These are phyloP conservation scores for Anthopleura sola DNA, from an alignment of 64 coral and sea anemone species.

Conservation along the genomic window DNA sequence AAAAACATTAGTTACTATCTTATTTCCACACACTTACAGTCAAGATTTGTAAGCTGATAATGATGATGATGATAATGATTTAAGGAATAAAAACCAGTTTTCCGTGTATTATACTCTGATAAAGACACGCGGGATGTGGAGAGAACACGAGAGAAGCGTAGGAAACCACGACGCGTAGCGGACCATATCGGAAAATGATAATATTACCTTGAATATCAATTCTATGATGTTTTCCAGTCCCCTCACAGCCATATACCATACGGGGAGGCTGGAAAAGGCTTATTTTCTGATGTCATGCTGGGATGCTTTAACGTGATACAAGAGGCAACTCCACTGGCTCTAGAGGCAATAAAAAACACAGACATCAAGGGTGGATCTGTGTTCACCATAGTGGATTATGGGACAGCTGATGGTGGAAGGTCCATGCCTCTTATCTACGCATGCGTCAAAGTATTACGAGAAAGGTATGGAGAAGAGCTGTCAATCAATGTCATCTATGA, in stretches of 20 bases:
- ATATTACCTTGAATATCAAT: too few relatives aligned
- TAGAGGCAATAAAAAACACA: constrained; percentile 29
- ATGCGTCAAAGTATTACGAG: constrained; percentile 51
- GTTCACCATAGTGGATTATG: constrained; percentile 61
- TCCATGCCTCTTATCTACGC: constrained; percentile 68
- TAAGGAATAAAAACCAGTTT: too few relatives aligned
- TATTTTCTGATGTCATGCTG: constrained; percentile 54
- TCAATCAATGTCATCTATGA: constrained; percentile 75
- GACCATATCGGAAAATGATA: too few relatives aligned
- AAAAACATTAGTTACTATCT: too few relatives aligned
- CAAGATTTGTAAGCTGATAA: too few relatives aligned
- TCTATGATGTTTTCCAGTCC: constrained; percentile 27
- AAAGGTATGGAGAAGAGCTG: constrained; percentile 54
- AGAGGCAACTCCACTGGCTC: constrained; percentile 41
- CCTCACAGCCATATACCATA: constrained; percentile 82
- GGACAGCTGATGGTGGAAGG: constrained; percentile 65
- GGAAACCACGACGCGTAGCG: too few relatives aligned
- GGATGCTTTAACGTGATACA: constrained; percentile 56
- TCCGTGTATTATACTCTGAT: too few relatives aligned
- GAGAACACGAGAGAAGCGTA: too few relatives aligned
- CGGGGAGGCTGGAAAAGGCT: constrained; percentile 49
- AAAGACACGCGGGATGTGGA: too few relatives aligned
- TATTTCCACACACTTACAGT: too few relatives aligned
- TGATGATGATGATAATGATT: too few relatives aligned
- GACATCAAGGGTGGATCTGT: constrained; percentile 8